Evolutionary conservation across 2,113 vertebrate genomes (phyloP).

Genomic region (Phaetusa simplex): DNA sequence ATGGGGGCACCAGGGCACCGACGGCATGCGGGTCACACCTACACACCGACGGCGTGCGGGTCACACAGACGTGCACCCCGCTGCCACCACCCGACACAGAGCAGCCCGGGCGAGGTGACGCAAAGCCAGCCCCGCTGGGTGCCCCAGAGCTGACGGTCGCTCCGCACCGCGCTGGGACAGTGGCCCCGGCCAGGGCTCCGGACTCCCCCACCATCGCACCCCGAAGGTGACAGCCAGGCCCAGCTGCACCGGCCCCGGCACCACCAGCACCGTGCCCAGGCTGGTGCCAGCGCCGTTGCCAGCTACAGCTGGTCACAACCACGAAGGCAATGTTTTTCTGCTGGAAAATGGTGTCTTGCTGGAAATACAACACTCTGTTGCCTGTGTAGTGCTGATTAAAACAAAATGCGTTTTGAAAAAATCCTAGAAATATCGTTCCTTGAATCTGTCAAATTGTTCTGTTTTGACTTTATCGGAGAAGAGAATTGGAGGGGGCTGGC

Average conservation of each 20-base stretch:
- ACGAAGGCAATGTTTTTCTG: fast-evolving
- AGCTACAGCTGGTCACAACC: neutral
- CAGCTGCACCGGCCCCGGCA: fast-evolving
- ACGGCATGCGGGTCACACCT: too few species aligned
- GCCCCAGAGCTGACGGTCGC: too few species aligned
- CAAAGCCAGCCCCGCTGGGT: too few species aligned
- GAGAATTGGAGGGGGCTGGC: neutral
- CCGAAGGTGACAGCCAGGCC: fast-evolving
- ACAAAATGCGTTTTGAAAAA: neutral
- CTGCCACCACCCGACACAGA: neutral
- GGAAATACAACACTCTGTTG: neutral
- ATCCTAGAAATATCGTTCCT: neutral
- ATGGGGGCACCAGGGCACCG: too few species aligned
- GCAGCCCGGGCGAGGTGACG: neutral
- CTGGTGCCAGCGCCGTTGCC: neutral
- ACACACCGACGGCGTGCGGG: too few species aligned
- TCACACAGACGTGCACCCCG: too few species aligned
- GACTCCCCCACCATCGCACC: fast-evolving
- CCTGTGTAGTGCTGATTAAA: fast-evolving
- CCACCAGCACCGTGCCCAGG: fast-evolving
- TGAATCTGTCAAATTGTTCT: neutral
- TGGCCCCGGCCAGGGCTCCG: fast-evolving
- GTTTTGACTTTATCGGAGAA: neutral
- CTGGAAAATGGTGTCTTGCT: neutral
- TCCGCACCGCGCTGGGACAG: too few species aligned